Base-by-base conservation (phyloP, 2,113 vertebrate species). In the Zosterops hypoxanthus region DNA sequence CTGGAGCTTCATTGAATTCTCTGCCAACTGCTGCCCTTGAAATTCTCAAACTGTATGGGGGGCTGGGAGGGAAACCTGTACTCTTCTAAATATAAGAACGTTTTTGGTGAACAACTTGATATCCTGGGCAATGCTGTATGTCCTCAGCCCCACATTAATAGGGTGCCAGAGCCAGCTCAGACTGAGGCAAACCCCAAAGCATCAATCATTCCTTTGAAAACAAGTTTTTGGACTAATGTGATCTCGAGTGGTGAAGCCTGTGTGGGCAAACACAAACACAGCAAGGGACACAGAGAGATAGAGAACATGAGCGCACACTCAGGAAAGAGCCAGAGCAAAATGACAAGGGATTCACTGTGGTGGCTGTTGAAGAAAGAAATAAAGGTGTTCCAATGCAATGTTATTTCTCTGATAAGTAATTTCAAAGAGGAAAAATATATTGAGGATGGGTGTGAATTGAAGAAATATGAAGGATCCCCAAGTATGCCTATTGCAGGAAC, bases 21-120 rank as follows among this genome's bases (percentile, higher is more conserved):
- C 63, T 92, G 78, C 75, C 92, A 95, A 65, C 66, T 77, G 50
- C 75, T 90, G 84, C 46, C 86, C 84, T 95, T 95, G 93, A 94
- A 83, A 88, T 72, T 85, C 70, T 90, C 70, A 61, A 53, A 76
- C 53, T 46, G 16, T 39, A 34, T 42, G 59, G 9, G 73, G 41
- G 33, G 8, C 11, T 42, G 10, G 5, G 31, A 42, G 34, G 8
- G 7, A 56, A 81, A 29, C 8, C 42, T 10, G 21, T 42, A 44
- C n/a, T 65, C 36, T 76, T 80, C 63, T 90, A 87, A 69, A 52
- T 76, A 23, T 3, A 79, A 61, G 23, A 61, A 89, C 87, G 21
- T 66, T 94, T 52, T 36, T 90, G 50, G 59, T 59, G 42, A 80
- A 79, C 25, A 83, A 4, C 17, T 44, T 71, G 57, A 46, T 61